phyloP scores from a whole-genome alignment of 2,113 vertebrate species.

The Chionomys nivalis region DNA sequence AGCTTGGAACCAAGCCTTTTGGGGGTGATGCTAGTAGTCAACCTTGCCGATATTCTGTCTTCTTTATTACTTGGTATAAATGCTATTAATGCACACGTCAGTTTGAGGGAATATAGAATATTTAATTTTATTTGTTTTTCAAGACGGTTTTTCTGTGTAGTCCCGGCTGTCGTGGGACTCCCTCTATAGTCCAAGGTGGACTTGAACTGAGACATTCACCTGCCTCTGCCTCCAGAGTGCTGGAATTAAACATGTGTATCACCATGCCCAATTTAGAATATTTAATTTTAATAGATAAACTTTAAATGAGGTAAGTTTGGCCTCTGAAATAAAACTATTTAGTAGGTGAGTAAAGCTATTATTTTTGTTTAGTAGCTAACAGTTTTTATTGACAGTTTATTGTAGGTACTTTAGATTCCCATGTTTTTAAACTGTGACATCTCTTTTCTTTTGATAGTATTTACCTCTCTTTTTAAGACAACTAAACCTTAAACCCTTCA shows the following conservation, averaged over 20 bases:
- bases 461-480: background rate
- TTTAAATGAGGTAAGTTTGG: background rate
- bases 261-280: background rate
- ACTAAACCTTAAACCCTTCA: conserved; percentile 1
- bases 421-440: conserved; percentile 32
- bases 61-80: conserved; percentile 10
- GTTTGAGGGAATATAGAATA: background rate
- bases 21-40: background rate
- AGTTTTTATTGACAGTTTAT: conserved; percentile 41
- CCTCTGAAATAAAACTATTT: background rate
- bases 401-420: background rate
- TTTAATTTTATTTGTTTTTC: conserved; percentile 24
- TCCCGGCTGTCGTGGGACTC: background rate
- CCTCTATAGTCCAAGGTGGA: background rate
- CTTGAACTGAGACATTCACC: background rate
- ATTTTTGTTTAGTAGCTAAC: conserved; percentile 36
- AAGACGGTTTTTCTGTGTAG: background rate
- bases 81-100: background rate
- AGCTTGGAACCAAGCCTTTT: background rate
- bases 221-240: background rate
- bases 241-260: background rate
- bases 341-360: conserved; percentile 30
- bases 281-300: conserved; percentile 50
- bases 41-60: background rate
- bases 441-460: background rate